These are phyloP conservation scores for Bathynomus jamesi DNA, from an alignment of 1,140 invertebrate genomes.

Conservation along the genomic window DNA sequence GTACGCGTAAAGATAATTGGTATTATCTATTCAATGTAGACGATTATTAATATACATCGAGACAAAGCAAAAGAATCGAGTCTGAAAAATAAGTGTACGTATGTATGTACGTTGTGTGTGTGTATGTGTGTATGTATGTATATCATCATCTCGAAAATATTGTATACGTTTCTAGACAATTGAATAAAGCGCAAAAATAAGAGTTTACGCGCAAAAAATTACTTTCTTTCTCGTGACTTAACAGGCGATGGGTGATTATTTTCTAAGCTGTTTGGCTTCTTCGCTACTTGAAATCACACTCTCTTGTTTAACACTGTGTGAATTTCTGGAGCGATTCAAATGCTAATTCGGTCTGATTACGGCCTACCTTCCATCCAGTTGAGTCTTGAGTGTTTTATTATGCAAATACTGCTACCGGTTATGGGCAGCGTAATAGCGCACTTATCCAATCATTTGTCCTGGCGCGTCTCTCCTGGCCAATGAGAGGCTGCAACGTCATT, in stretches of 20 bases:
- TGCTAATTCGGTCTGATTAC: constrained; percentile 27
- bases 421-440: constrained; percentile 27
- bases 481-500: constrained; percentile 22
- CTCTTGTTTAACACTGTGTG: constrained; percentile 32
- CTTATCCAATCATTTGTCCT: constrained; percentile 33
- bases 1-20: no score
- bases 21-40: no score
- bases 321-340: constrained; percentile 23
- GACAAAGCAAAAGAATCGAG: no score
- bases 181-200: no score
- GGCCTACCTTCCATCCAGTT: constrained; percentile 26
- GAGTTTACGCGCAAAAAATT: no score
- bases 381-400: constrained; percentile 28
- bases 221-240: neutral
- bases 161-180: no score
- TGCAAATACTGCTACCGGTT: constrained; percentile 22
- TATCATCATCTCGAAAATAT: no score
- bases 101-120: no score
- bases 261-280: neutral
- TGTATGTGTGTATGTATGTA: no score
- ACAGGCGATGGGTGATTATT: constrained; percentile 3
- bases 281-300: constrained; percentile 19
- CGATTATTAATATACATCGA: no score
- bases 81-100: no score
- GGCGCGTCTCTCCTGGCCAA: constrained; percentile 11